Conservation (phyloP, 2,113 vertebrate genomes). For the Rhinolophus ferrumequinum region DNA sequence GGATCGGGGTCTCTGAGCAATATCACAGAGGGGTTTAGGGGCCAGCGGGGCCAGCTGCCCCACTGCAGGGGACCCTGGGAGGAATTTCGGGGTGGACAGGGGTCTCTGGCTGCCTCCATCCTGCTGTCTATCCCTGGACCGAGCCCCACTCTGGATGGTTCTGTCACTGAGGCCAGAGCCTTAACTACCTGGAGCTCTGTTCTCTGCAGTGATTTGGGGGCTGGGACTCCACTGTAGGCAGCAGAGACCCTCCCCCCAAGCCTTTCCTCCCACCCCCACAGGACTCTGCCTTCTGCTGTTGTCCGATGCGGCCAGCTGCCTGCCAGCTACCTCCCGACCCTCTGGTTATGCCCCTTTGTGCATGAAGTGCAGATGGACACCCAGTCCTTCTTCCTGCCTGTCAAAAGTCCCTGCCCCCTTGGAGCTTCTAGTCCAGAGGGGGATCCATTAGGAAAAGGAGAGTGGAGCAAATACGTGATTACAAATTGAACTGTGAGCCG, state of each 20-base stretch:
- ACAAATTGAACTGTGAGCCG: fast-evolving
- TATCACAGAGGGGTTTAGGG: background rate
- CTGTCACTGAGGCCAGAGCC: background rate
- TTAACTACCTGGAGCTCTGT: background rate
- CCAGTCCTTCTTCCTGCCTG: background rate
- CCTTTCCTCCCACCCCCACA: fast-evolving
- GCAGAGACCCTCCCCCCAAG: background rate
- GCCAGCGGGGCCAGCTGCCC: background rate
- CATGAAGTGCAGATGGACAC: fast-evolving
- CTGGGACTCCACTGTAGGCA: fast-evolving
- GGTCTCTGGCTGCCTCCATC: background rate
- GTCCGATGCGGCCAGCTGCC: fast-evolving
- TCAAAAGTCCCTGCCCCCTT: fast-evolving
- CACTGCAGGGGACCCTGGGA: fast-evolving
- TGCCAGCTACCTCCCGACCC: background rate
- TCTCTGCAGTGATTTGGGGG: background rate
- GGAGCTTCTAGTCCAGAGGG: background rate
- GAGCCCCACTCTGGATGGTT: background rate
- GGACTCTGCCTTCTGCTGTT: background rate
- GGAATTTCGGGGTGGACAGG: background rate
- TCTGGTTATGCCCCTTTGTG: fast-evolving
- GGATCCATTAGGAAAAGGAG: background rate
- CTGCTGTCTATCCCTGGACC: too few relatives aligned
- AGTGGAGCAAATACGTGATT: fast-evolving
- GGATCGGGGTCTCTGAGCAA: background rate